Percentiles rank a stretch among this genome's conserved stretches.
These are phyloP conservation scores for Drosophila insularis DNA, from an alignment of 1,140 invertebrate species.

Conservation along the genomic window DNA sequence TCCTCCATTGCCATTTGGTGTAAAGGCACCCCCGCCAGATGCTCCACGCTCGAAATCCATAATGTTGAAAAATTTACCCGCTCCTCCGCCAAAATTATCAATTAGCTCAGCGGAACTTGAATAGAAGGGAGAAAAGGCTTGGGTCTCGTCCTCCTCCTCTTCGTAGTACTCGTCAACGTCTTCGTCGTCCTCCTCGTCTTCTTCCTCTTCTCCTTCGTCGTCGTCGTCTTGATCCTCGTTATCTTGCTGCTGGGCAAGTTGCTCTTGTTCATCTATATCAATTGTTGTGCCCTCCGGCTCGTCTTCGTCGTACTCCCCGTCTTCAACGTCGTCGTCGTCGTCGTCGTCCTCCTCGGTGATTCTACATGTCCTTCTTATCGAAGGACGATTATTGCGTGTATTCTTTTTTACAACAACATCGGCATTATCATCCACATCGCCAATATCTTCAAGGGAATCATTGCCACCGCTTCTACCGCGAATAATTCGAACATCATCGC, in stretches of 20 bases:
- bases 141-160: constrained; percentile 74
- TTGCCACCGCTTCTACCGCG: constrained; percentile 51
- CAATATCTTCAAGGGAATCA: constrained; percentile 70
- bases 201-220: constrained; percentile 30
- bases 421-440: constrained; percentile 69
- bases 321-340: constrained; percentile 31
- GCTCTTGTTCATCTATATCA: constrained; percentile 60
- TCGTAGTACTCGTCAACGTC: constrained; percentile 71
- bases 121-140: constrained; percentile 71
- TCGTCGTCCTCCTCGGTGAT: constrained; percentile 71
- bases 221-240: constrained; percentile 57
- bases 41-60: constrained; percentile 68
- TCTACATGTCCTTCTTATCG: constrained; percentile 71
- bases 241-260: constrained; percentile 43
- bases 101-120: constrained; percentile 71
- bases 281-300: constrained; percentile 56
- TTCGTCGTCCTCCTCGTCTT: constrained; percentile 53
- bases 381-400: constrained; percentile 57
- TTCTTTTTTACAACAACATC: constrained; percentile 71
- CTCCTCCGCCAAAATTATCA: constrained; percentile 64
- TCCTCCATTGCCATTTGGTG: constrained; percentile 65
- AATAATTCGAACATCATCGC: constrained; percentile 52
- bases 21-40: constrained; percentile 56
- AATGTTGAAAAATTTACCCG: constrained; percentile 67
- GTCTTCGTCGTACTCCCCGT: constrained; percentile 43